Conservation (phyloP, 2,888 invertebrate genomes). For the Suillia variegata region DNA sequence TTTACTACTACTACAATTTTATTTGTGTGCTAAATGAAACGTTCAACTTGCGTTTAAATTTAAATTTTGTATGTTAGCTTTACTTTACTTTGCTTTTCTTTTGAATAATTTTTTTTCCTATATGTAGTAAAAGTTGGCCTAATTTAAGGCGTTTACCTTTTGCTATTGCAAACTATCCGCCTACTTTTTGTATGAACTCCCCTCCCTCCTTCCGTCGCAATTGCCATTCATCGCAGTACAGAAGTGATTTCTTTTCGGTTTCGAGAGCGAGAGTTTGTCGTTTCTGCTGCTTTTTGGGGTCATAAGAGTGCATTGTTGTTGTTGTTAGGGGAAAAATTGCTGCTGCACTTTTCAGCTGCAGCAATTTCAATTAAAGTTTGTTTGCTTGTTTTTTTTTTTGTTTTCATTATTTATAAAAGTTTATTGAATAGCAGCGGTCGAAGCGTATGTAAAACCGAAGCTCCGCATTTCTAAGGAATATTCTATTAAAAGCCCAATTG, state of each 20-base stretch:
- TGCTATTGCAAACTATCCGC: neutral
- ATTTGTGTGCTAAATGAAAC: constrained; percentile 6
- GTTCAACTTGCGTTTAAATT: constrained; percentile 17
- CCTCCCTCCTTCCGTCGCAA: neutral
- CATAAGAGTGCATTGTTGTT: neutral
- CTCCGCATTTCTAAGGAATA: too few relatives aligned
- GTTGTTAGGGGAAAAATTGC: neutral
- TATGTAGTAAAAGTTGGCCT: constrained; percentile 7
- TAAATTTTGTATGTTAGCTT: neutral
- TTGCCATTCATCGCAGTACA: constrained; percentile 3
- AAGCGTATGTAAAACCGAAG: too few relatives aligned
- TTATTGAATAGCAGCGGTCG: too few relatives aligned
- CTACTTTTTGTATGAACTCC: neutral
- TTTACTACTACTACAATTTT: too few relatives aligned
- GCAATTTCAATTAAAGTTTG: constrained; percentile 20
- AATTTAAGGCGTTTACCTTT: constrained; percentile 12
- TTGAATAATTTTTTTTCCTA: too few relatives aligned
- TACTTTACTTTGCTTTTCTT: neutral
- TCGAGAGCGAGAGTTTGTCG: neutral
- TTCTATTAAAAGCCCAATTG: too few relatives aligned
- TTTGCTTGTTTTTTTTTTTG: too few relatives aligned
- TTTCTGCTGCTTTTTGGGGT: constrained; percentile 12
- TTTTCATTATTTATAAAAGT: too few relatives aligned
- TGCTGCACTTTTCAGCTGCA: neutral
- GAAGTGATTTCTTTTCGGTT: constrained; percentile 14